Conservation (phyloP, 1,140 invertebrate species). For the Cydia fagiglandana region DNA sequence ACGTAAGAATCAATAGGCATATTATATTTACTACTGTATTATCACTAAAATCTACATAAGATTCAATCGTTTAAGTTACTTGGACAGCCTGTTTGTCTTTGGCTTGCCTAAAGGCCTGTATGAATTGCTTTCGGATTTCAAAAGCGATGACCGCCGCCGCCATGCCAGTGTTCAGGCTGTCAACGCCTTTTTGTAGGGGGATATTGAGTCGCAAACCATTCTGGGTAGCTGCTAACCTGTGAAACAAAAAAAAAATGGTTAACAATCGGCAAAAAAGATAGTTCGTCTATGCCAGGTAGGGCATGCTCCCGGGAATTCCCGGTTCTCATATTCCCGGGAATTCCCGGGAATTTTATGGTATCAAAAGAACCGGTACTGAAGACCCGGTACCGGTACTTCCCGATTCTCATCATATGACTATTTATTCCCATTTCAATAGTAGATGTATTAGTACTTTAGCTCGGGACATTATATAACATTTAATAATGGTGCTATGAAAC, state of each 20-base stretch:
- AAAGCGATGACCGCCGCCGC: constrained; percentile 91
- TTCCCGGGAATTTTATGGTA: too few species aligned
- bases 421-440: too few species aligned
- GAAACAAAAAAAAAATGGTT: constrained; percentile 31
- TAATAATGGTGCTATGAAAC: too few species aligned
- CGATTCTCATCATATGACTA: too few species aligned
- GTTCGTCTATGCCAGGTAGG: too few species aligned
- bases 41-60: not conserved
- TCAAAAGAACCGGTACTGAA: too few species aligned
- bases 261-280: too few species aligned
- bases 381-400: too few species aligned
- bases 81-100: constrained; percentile 46
- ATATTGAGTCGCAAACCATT: constrained; percentile 86
- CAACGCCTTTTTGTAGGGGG: constrained; percentile 87
- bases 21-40: constrained; percentile 9
- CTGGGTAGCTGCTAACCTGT: constrained; percentile 68
- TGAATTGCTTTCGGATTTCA: constrained; percentile 89
- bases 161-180: constrained; percentile 92
- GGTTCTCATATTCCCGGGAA: too few species aligned
- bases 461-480: too few species aligned
- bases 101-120: constrained; percentile 56
- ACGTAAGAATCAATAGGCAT: not conserved
- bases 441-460: too few species aligned
- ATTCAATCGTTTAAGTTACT: constrained; percentile 35
- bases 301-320: too few species aligned